These are phyloP conservation scores for Turritopsis rubra DNA, from an alignment of 30 jellyfish, hydroid and myxozoan species.

Conservation along the genomic window DNA sequence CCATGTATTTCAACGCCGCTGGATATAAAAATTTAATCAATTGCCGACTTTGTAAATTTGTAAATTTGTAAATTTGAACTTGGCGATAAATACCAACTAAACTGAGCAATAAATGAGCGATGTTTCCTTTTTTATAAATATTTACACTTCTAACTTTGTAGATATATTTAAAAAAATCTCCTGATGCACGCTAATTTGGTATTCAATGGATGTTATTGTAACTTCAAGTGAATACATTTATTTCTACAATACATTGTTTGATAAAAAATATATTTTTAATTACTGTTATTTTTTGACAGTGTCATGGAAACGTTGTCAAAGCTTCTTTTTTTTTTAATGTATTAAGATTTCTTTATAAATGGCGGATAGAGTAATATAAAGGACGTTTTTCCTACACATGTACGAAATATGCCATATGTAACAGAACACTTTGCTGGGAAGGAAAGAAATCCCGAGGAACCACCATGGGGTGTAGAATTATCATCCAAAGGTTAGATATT, in stretches of 20 bases:
- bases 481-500: background rate
- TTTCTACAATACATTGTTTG: background rate
- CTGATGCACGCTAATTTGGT: background rate
- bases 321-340: background rate
- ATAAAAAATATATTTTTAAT: no score
- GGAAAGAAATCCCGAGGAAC: constrained; percentile 6
- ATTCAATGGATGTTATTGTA: background rate
- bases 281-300: background rate
- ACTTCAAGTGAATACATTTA: background rate
- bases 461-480: constrained; percentile 18
- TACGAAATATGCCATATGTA: background rate
- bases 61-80: background rate
- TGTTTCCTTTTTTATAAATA: background rate
- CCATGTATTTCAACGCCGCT: background rate
- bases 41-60: background rate
- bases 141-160: background rate
- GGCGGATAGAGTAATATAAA: background rate
- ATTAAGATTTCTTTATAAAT: background rate
- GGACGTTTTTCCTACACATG: background rate
- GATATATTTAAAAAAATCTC: background rate
- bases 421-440: constrained; percentile 8
- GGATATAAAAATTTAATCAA: background rate
- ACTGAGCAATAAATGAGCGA: no score
- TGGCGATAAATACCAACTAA: background rate
- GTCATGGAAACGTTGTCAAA: background rate